Conservation (phyloP, 2,888 invertebrate genomes). For the Hipparchia semele region DNA sequence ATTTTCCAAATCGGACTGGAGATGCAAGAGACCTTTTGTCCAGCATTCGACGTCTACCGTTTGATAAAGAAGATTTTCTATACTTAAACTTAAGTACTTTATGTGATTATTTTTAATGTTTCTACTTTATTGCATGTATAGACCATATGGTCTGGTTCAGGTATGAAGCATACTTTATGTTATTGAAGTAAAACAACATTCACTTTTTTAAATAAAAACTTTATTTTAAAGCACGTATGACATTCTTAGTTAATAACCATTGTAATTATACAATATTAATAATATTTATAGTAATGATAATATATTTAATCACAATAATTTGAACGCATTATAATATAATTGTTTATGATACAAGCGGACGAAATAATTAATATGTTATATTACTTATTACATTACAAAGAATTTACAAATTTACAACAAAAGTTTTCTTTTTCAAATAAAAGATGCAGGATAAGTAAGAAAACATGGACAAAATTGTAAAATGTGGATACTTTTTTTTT, state of each 20-base stretch:
- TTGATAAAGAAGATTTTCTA: too few species aligned
- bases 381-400: neutral
- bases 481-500: too few species aligned
- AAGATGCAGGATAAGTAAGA: neutral
- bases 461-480: too few species aligned
- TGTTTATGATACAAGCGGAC: neutral
- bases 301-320: slow-evolving; percentile 19
- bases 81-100: too few species aligned
- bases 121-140: too few species aligned
- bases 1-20: too few species aligned
- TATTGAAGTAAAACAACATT: neutral
- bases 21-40: too few species aligned
- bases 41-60: too few species aligned
- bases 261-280: slow-evolving; percentile 17
- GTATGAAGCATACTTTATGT: neutral
- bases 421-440: neutral
- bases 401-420: slow-evolving; percentile 16
- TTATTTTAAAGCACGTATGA: slow-evolving; percentile 19
- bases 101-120: too few species aligned
- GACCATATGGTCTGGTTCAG: too few species aligned
- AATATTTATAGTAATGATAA: neutral
- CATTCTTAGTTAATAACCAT: slow-evolving; percentile 3
- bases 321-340: slow-evolving; percentile 3
- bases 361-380: neutral
- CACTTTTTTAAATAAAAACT: neutral